Conservation (phyloP, 2,797 vertebrate species). For the Geotrypetes seraphini region DNA sequence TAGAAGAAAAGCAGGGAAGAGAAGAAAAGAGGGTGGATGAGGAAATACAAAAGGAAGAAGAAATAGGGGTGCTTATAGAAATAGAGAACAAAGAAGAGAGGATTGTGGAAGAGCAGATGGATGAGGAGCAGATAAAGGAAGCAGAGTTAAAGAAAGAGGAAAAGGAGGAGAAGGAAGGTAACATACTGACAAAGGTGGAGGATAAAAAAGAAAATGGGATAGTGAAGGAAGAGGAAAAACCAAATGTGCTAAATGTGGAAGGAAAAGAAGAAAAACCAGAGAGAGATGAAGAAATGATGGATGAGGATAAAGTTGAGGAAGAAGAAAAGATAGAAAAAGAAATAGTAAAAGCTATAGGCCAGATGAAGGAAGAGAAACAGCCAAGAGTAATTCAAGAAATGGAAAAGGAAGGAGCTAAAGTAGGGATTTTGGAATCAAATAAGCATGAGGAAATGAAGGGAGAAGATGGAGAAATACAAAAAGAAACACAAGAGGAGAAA, state of each 20-base stretch:
- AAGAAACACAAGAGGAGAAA: not conserved
- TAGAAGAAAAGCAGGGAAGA: not conserved
- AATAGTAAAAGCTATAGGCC: too few relatives aligned
- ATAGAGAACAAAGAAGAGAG: conserved; percentile 21
- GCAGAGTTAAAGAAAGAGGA: not conserved
- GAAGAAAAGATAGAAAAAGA: too few relatives aligned
- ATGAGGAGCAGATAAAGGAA: not conserved
- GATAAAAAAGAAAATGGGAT: too few relatives aligned
- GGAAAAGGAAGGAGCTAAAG: too few relatives aligned
- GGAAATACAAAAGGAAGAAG: not conserved
- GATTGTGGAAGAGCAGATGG: too few relatives aligned
- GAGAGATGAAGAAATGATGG: not conserved
- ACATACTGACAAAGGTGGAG: not conserved
- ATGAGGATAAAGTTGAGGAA: conserved; percentile 11
- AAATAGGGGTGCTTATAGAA: not conserved
- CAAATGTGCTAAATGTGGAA: not conserved
- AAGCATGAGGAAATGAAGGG: not conserved
- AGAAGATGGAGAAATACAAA: not conserved
- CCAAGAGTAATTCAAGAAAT: too few relatives aligned
- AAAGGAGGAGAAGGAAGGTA: not conserved
- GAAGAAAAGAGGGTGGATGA: not conserved
- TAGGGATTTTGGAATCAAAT: too few relatives aligned
- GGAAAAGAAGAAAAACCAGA: not conserved
- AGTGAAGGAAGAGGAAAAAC: not conserved
- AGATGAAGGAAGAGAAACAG: too few relatives aligned